Conservation (phyloP, 2,113 vertebrate genomes). For the Sinocyclocheilus maitianheensis region DNA sequence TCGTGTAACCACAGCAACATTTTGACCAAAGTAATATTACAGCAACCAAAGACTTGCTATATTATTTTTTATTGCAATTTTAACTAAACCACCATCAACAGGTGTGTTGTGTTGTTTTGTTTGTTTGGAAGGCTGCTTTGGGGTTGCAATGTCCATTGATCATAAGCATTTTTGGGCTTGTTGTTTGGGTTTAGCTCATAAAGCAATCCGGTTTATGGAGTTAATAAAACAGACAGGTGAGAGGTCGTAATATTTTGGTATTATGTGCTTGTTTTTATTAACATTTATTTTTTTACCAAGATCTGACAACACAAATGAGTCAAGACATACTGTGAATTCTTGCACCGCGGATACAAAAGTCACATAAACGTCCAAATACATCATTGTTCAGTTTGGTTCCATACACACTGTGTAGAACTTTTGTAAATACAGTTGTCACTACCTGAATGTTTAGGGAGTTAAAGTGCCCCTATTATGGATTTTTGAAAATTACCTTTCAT, state of each 20-base stretch:
- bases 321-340: background rate
- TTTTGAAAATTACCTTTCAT: too few species aligned
- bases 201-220: background rate
- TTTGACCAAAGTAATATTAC: background rate
- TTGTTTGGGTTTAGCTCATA: too few species aligned
- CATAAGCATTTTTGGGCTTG: too few species aligned
- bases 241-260: too few species aligned
- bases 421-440: too few species aligned
- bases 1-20: too few species aligned
- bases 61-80: background rate
- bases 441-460: too few species aligned
- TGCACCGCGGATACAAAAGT: background rate
- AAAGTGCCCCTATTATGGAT: too few species aligned
- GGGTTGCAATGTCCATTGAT: too few species aligned
- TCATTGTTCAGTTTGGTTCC: background rate
- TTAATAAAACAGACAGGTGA: background rate
- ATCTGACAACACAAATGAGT: background rate
- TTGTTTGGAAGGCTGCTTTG: background rate
- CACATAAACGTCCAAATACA: background rate
- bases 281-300: background rate
- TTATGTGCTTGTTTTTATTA: background rate
- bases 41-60: background rate
- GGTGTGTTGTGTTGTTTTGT: too few species aligned
- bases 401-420: too few species aligned
- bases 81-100: background rate